A percentile compares a stretch with the other conserved stretches of the same genome.
Conservation (phyloP, 2,888 invertebrate genomes). For the Drepanosiphum platanoidis region DNA sequence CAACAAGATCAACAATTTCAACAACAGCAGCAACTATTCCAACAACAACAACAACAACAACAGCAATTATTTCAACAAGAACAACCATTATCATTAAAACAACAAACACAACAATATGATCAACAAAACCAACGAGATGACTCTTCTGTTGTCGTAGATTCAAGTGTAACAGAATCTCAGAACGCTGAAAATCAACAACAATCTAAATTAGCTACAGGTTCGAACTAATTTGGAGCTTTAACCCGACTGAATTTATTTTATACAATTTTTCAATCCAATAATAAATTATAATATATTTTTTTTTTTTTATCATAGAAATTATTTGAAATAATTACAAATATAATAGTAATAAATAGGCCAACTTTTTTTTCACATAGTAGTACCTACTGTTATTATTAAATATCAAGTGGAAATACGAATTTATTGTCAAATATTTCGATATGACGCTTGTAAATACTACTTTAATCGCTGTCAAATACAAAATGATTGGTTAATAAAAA, state of each 20-base stretch:
- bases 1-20: constrained; percentile 31
- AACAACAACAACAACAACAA: constrained; percentile 5
- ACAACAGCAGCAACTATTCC: constrained; percentile 43
- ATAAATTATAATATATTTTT: constrained; percentile 17
- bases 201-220: constrained; percentile 59
- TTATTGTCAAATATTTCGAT: constrained; percentile 55
- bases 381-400: constrained; percentile 28
- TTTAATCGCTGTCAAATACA: constrained; percentile 35
- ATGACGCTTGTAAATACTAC: constrained; percentile 32
- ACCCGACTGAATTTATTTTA: constrained; percentile 57
- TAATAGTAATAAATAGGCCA: constrained; percentile 4
- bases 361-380: neutral
- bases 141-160: constrained; percentile 37
- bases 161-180: constrained; percentile 11
- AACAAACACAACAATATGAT: constrained; percentile 56
- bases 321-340: neutral
- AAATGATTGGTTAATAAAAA: constrained; percentile 13
- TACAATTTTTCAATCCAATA: constrained; percentile 36
- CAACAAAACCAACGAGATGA: constrained; percentile 47
- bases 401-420: constrained; percentile 10
- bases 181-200: constrained; percentile 33
- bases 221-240: constrained; percentile 57
- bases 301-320: constrained; percentile 18
- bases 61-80: constrained; percentile 9
- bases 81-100: no score